Evolutionary conservation across 2,888 invertebrate genomes (phyloP).

Genomic region (Drosophila kanekoi): DNA sequence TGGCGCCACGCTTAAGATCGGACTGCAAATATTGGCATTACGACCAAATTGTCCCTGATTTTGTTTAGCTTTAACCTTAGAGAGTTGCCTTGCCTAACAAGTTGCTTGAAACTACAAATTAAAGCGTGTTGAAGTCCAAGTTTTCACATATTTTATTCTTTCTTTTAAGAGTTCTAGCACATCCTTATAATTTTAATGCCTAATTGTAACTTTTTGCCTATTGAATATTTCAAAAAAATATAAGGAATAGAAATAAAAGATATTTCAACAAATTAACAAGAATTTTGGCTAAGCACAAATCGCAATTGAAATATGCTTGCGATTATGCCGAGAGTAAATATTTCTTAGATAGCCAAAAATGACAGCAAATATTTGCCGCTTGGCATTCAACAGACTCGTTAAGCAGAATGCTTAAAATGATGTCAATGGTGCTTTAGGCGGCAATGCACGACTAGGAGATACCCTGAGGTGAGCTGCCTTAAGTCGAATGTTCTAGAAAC

Average conservation of each 20-base stretch:
- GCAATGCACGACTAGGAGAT: too few species aligned
- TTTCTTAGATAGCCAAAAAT: slow-evolving; percentile 21
- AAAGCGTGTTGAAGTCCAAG: background rate
- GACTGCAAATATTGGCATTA: slow-evolving; percentile 37
- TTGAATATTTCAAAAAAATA: too few species aligned
- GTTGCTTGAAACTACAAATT: slow-evolving; percentile 6
- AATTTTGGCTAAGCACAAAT: too few species aligned
- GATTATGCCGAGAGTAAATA: background rate
- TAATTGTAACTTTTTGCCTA: too few species aligned
- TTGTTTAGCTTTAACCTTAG: slow-evolving; percentile 58
- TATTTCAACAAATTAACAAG: too few species aligned
- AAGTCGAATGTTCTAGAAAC: too few species aligned
- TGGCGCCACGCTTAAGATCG: slow-evolving; percentile 52
- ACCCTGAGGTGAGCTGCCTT: too few species aligned
- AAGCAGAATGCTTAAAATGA: slow-evolving; percentile 41
- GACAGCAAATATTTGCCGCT: slow-evolving; percentile 41
- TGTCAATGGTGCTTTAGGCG: slow-evolving; percentile 40
- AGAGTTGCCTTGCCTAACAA: slow-evolving; percentile 16
- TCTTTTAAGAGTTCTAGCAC: too few species aligned
- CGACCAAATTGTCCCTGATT: slow-evolving; percentile 47
- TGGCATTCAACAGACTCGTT: slow-evolving; percentile 9
- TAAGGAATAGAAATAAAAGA: too few species aligned
- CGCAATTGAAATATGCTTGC: too few species aligned
- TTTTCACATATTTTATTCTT: background rate
- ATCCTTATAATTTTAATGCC: too few species aligned